Conservation (phyloP, 2,797 vertebrate genomes). For the Sebastolobus altivelis region DNA sequence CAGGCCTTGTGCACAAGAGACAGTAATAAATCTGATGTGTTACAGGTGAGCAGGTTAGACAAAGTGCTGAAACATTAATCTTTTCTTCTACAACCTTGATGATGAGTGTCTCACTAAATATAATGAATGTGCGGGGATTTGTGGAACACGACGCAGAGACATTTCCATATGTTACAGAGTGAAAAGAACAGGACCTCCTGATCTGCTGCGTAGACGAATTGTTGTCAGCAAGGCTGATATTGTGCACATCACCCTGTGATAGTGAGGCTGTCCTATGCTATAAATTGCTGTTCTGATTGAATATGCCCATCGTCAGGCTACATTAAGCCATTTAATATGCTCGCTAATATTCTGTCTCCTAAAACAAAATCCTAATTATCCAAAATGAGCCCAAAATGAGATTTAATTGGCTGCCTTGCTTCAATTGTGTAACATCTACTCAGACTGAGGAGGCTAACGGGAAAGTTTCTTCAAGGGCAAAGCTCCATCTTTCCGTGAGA, state of each 20-base stretch:
- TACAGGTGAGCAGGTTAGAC: not conserved
- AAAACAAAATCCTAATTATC: constrained; percentile 55
- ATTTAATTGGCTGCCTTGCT: constrained; percentile 45
- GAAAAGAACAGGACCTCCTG: not conserved
- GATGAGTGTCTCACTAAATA: not conserved
- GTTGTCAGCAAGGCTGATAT: not conserved
- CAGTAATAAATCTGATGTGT: not conserved
- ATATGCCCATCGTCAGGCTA: constrained; percentile 47
- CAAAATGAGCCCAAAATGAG: constrained; percentile 34
- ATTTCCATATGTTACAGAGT: not conserved
- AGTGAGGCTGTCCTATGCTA: constrained; percentile 1
- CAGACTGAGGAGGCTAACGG: constrained; percentile 6
- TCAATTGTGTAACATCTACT: constrained; percentile 31
- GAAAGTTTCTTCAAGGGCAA: constrained; percentile 57
- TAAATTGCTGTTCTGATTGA: constrained; percentile 39
- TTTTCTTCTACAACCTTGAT: not conserved
- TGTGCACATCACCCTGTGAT: constrained; percentile 17
- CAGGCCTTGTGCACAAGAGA: not conserved
- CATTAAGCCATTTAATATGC: constrained; percentile 61
- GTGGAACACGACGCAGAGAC: not conserved
- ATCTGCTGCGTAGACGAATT: not conserved
- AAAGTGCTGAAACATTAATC: not conserved
- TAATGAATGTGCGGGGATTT: not conserved
- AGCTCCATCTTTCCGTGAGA: constrained; percentile 20
- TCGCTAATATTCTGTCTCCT: constrained; percentile 36